Evolutionary conservation across 2,113 vertebrate genomes (phyloP), one percentile per base, ranked within the genome.

Genomic region (Phoenicopterus ruber): DNA sequence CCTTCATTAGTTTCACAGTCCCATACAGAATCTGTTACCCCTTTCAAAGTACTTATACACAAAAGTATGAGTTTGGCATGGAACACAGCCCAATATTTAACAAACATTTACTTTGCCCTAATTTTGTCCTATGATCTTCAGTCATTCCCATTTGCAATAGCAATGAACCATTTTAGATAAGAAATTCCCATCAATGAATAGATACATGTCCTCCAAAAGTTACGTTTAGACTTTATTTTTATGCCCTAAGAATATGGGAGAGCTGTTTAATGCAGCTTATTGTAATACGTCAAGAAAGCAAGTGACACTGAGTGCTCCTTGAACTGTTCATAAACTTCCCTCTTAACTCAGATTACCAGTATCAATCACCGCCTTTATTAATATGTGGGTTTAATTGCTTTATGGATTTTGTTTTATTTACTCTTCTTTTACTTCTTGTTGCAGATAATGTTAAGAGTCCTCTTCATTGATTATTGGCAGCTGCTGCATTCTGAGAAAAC

Each of bases 371-470:
- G 0, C 70, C 80, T 80, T 95, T 88, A 86, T 94, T 93, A 96
- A 95, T 7, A 6, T 32, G 20, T 46, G 28, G 2, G 62, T 97
- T 96, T 96, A 97, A 96, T 97, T 91, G 81, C 81, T 90, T 42
- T 58, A 93, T 92, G 47, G 81, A 93, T 95, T 95, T 94, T 38
- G 31, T 76, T 95, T 93, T 89, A 94, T 91, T 97, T 87, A 88
- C 83, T 91, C 79, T 82, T 82, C 58, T 67, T 96, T 94, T 91
- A 61, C 94, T 88, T 73, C 96, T 88, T 95, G 73, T 98, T 98
- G 69, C 97, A 98, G 98, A 97, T 97, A 80, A 97, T 98, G 97
- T 84, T 96, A 89, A 97, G 86, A 94, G 74, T 76, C 91, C 88
- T 91, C 71, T 71, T 70, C 94, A 91, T 46, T 97, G 94, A 90